Percentiles rank a stretch among this genome's conserved stretches.
These are phyloP conservation scores for Rhinoptilus africanus DNA, from an alignment of 2,113 vertebrate genomes.

Conservation along the genomic window DNA sequence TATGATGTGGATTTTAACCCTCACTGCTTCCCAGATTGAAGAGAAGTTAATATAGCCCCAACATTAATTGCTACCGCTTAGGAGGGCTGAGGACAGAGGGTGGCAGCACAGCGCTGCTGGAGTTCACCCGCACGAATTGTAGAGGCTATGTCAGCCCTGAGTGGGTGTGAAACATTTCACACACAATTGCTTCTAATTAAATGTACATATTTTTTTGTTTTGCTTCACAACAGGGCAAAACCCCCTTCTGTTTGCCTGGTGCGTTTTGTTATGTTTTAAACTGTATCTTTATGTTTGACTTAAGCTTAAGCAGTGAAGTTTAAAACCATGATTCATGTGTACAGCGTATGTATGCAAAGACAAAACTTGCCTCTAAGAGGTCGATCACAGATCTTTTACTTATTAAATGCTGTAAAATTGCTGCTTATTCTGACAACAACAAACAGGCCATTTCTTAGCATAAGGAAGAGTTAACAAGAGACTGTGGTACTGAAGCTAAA, in stretches of 20 bases:
- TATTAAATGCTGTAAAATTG: background rate
- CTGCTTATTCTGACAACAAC: background rate
- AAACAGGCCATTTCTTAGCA: background rate
- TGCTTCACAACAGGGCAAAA: background rate
- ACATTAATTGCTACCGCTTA: background rate
- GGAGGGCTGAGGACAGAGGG: constrained; percentile 45
- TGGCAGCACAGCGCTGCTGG: constrained; percentile 58
- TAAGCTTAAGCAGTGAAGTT: background rate
- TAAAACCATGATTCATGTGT: background rate
- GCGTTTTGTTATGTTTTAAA: background rate
- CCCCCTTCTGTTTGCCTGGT: background rate
- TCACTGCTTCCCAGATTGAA: background rate
- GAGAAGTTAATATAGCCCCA: background rate
- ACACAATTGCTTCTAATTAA: constrained; percentile 5
- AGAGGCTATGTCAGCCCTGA: background rate
- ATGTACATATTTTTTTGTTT: background rate
- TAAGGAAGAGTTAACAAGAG: background rate
- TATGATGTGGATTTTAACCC: background rate
- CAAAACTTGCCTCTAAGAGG: background rate
- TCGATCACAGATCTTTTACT: background rate
- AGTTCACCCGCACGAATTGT: background rate
- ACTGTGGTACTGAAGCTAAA: background rate
- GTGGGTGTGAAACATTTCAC: background rate
- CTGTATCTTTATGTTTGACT: background rate
- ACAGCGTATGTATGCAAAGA: background rate